These are phyloP conservation scores for Clupea harengus DNA, from an alignment of 2,113 vertebrate species.

Conservation along the genomic window DNA sequence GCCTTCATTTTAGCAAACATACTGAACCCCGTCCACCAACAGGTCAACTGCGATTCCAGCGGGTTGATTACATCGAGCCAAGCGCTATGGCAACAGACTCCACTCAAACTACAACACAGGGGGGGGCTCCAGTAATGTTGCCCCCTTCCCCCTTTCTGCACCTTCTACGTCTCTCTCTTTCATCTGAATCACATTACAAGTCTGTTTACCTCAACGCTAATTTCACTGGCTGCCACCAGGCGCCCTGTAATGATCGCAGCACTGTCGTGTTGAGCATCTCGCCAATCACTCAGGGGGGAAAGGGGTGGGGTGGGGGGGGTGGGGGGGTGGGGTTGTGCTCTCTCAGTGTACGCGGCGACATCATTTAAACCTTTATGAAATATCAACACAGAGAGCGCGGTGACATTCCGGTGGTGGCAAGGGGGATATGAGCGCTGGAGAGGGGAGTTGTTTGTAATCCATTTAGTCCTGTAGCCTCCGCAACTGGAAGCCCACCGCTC, in stretches of 20 bases:
- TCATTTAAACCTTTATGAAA: conserved; percentile 43
- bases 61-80: background rate
- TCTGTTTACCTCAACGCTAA: conserved; percentile 26
- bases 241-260: conserved; percentile 28
- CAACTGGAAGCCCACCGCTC: background rate
- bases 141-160: background rate
- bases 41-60: background rate
- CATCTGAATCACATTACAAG: conserved; percentile 22
- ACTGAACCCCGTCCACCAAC: background rate
- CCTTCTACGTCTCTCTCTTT: conserved; percentile 7
- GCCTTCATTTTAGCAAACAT: background rate
- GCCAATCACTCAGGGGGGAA: conserved; percentile 38
- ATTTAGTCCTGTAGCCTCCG: conserved; percentile 23
- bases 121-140: background rate
- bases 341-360: conserved; percentile 3
- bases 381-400: conserved; percentile 16
- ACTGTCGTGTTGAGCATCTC: conserved; percentile 39
- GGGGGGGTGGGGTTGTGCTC: background rate
- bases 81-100: background rate
- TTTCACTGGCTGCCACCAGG: conserved; percentile 30
- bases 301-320: background rate
- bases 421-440: background rate
- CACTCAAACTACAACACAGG: background rate
- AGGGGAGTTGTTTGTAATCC: conserved; percentile 33
- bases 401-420: conserved; percentile 14